Base-by-base conservation (phyloP, 2,113 vertebrate genomes). In the Misgurnus mizolepis region DNA sequence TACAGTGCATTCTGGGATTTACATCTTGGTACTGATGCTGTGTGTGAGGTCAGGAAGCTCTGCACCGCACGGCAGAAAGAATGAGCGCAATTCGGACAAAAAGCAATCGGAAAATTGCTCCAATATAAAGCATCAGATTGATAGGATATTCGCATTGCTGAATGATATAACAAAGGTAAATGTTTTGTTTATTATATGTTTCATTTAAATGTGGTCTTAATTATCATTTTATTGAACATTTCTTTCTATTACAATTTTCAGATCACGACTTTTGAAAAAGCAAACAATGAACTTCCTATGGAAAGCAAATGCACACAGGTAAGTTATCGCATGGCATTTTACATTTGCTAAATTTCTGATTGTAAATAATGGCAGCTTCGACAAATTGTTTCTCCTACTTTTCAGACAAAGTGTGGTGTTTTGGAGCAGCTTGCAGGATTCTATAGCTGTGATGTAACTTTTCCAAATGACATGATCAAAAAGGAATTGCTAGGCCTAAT, bases 401-500 rank as follows among this genome's bases (percentile, higher is more conserved):
- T 6, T 60, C 34, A 6, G n/a, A 39, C 11, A 69, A 81, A 79
- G 75, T 78, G 79, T 79, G 64, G 0, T 11, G 12, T 81, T 65
- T 11, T 68, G 67, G 50, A 82, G 49, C 27, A 27, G 7, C 49
- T 84, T 40, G 14, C 0, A 1, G 55, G 60, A 47, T 70, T 66
- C 58, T 11, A 47, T 43, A 55, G 12, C 8, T 84, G 80, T 34
- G 34, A 58, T 1, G 4, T 75, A 1, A 15, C 7, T n/a, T 56
- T 82, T 39, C 7, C 3, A 17, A 1, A 40, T 0, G 1, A 55
- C 12, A 43, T 41, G 6, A 50, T 76, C 7, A 75, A 58, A 45
- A 68, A 1, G 0, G 83, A 84, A 79, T 75, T 71, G 4, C 2
- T 60, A 65, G 83, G 83, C 49, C 55, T 82, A 12, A 72, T 82